phyloP scores from a whole-genome alignment of 2,797 vertebrate species.

The Parambassis ranga region DNA sequence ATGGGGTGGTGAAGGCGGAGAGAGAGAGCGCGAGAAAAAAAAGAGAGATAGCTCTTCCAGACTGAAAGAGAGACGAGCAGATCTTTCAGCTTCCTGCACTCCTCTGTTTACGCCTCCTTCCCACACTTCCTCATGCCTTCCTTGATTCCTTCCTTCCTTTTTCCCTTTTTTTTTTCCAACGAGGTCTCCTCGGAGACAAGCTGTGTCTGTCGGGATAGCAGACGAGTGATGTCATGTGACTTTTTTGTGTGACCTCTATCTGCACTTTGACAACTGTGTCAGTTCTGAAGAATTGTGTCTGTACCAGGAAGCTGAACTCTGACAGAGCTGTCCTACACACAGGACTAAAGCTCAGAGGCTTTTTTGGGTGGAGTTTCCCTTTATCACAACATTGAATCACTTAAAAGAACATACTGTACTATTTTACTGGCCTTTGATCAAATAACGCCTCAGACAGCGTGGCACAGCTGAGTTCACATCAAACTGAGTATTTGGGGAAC shows the following conservation, averaged over 20 bases:
- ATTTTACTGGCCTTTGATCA: conserved; percentile 7
- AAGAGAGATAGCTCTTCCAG: conserved; percentile 39
- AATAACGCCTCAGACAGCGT: neutral
- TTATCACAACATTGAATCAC: conserved; percentile 12
- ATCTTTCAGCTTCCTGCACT: conserved; percentile 22
- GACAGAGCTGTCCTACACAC: neutral
- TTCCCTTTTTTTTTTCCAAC: conserved; percentile 34
- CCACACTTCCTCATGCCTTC: conserved; percentile 52
- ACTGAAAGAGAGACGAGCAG: conserved; percentile 33
- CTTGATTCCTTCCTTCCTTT: conserved; percentile 47
- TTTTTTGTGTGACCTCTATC: conserved; percentile 44
- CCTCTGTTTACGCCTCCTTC: conserved; percentile 43
- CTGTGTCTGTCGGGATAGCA: neutral
- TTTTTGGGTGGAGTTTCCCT: conserved; percentile 41
- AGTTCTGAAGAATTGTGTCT: conserved; percentile 11
- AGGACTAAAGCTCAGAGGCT: conserved; percentile 18
- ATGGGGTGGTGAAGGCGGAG: conserved; percentile 7
- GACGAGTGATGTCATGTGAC: conserved; percentile 54
- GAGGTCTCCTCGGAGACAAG: conserved; percentile 3
- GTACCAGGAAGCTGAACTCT: conserved; percentile 16
- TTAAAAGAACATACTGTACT: neutral
- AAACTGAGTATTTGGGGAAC: too few species aligned
- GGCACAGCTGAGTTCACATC: conserved; percentile 4
- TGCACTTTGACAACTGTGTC: conserved; percentile 46
- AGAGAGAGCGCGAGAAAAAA: neutral